A percentile compares a stretch with the other conserved stretches of the same genome.
These are phyloP conservation scores for Idaea straminata DNA, from an alignment of 2,888 invertebrate genomes.

Conservation along the genomic window DNA sequence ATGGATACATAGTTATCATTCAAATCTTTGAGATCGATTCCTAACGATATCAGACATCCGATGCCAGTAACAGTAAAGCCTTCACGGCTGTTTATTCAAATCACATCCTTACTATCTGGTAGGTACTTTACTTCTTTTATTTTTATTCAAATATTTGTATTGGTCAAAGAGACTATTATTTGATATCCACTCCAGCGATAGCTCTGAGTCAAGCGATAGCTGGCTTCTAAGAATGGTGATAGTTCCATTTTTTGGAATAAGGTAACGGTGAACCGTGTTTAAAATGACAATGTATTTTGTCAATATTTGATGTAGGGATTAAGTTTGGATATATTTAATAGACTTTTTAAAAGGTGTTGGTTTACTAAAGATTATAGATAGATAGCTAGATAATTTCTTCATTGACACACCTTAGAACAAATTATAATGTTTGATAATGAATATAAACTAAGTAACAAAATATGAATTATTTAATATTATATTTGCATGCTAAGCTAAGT, in stretches of 20 bases:
- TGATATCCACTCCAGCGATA: constrained; percentile 55
- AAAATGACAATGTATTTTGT: constrained; percentile 7
- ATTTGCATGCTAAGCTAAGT: too few species aligned
- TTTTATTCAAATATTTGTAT: constrained; percentile 53
- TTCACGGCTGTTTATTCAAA: constrained; percentile 56
- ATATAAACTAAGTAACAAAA: too few species aligned
- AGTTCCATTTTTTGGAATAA: constrained; percentile 26
- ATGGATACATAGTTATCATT: neutral
- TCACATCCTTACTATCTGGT: constrained; percentile 46
- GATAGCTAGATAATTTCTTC: too few species aligned
- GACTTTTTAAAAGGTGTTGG: too few species aligned
- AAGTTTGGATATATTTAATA: too few species aligned
- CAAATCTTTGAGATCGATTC: neutral
- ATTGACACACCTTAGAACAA: too few species aligned
- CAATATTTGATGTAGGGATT: neutral
- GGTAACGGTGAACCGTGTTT: constrained; percentile 14
- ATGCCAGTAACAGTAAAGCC: constrained; percentile 29
- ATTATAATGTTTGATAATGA: too few species aligned
- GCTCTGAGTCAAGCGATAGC: constrained; percentile 9
- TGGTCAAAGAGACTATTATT: constrained; percentile 59
- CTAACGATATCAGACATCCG: constrained; percentile 2
- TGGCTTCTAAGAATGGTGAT: constrained; percentile 48
- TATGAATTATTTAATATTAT: too few species aligned
- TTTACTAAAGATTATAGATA: too few species aligned
- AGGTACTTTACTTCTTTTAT: constrained; percentile 47